phyloP scores from a whole-genome alignment of 2,113 vertebrate species.

The Xenus cinereus region DNA sequence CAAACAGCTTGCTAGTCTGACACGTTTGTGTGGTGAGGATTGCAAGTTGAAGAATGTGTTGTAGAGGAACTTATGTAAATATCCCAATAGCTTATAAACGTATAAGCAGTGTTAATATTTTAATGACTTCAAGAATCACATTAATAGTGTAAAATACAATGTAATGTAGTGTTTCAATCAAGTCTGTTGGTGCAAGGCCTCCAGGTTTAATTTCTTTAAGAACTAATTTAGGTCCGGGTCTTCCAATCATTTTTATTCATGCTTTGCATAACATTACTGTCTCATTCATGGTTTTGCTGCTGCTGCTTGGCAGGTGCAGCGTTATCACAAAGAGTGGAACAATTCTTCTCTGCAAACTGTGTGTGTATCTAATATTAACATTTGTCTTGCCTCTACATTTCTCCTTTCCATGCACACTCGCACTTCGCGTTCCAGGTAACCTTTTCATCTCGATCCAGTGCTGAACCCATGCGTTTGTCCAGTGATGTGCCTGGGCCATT shows the following conservation, averaged over 20 bases:
- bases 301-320: neutral
- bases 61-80: neutral
- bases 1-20: neutral
- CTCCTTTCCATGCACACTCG: neutral
- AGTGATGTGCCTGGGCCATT: neutral
- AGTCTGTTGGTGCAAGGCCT: neutral
- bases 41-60: neutral
- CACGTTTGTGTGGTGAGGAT: neutral
- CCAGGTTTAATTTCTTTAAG: neutral
- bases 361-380: rapidly evolving
- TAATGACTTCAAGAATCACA: neutral
- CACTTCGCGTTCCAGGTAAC: neutral
- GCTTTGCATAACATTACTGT: neutral
- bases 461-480: neutral
- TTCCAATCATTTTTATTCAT: neutral
- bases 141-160: neutral
- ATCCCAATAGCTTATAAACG: neutral
- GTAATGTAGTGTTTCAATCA: neutral
- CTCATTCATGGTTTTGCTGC: neutral
- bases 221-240: neutral
- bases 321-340: neutral
- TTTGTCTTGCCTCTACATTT: neutral
- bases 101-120: neutral
- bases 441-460: neutral
- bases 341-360: neutral